A percentile compares a stretch with the other conserved stretches of the same genome.
Conservation (phyloP, 2,888 invertebrate genomes). For the Steinernema scapterisci region DNA sequence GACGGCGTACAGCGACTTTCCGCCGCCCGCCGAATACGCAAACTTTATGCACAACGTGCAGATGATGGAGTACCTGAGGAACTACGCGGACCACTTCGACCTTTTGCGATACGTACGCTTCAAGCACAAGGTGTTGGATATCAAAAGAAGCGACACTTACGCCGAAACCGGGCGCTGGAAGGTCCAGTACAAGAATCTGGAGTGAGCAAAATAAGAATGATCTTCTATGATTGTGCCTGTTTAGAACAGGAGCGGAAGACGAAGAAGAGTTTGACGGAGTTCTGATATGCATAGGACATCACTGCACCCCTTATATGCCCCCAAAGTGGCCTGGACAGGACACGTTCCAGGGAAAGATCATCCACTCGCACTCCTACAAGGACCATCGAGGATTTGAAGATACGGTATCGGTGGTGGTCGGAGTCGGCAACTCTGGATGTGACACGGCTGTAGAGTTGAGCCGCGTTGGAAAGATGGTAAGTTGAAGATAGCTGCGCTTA, state of each 20-base stretch:
- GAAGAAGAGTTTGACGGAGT: constrained; percentile 68
- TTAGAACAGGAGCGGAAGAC: background rate
- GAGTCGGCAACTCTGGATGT: constrained; percentile 70
- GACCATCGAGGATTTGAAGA: constrained; percentile 60
- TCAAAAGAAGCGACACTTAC: constrained; percentile 63
- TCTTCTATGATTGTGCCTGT: background rate
- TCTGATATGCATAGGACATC: constrained; percentile 70
- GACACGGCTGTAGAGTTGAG: constrained; percentile 69
- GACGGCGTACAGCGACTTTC: constrained; percentile 69
- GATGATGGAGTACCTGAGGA: constrained; percentile 50
- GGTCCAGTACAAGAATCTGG: constrained; percentile 48
- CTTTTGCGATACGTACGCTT: constrained; percentile 53
- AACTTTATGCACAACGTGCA: constrained; percentile 69
- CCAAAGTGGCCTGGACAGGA: constrained; percentile 59
- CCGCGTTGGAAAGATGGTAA: constrained; percentile 33
- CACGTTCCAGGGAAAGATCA: constrained; percentile 58
- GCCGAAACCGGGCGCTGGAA: constrained; percentile 65
- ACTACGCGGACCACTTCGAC: constrained; percentile 55
- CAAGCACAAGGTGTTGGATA: constrained; percentile 48
- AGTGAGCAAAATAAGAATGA: background rate
- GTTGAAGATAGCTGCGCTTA: background rate
- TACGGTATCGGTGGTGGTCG: constrained; percentile 69
- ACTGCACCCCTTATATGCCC: constrained; percentile 68
- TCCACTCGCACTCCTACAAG: constrained; percentile 65
- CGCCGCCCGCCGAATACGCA: constrained; percentile 68